Percentiles rank a stretch among this genome's conserved stretches.
Evolutionary conservation across 2,888 invertebrate genomes (phyloP).

Genomic region (Hypomecis atomaria): DNA sequence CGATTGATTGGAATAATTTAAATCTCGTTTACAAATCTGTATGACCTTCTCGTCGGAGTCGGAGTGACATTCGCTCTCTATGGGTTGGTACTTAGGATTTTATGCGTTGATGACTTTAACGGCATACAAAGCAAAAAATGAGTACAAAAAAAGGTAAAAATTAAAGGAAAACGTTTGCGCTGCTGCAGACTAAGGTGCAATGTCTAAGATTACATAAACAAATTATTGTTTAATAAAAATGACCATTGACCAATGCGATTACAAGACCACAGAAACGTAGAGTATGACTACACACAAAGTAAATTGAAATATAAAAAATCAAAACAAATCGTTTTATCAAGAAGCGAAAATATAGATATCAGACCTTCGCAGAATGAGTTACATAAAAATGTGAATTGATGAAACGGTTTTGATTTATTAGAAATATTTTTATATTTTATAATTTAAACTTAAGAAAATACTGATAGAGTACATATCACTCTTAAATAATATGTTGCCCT

Average conservation of each 20-base stretch:
- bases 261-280: too few relatives aligned
- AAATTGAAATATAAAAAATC: too few relatives aligned
- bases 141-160: not conserved
- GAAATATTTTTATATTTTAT: not conserved
- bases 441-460: not conserved
- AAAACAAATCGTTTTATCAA: too few relatives aligned
- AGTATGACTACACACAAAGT: too few relatives aligned
- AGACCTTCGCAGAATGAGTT: too few relatives aligned
- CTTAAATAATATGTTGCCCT: slow-evolving; percentile 15
- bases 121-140: not conserved
- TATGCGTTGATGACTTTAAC: not conserved
- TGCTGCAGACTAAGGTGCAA: too few relatives aligned
- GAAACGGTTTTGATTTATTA: too few relatives aligned
- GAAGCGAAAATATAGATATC: too few relatives aligned
- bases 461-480: slow-evolving; percentile 8
- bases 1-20: slow-evolving; percentile 60
- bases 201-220: too few relatives aligned
- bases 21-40: slow-evolving; percentile 50
- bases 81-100: slow-evolving; percentile 2
- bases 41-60: slow-evolving; percentile 30
- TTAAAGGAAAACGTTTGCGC: not conserved
- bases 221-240: too few relatives aligned
- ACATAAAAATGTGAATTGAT: too few relatives aligned
- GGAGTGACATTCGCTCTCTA: slow-evolving; percentile 16
- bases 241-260: too few relatives aligned